A percentile compares a stretch with the other conserved stretches of the same genome.
These are phyloP conservation scores for Collichthys lucidus DNA, from an alignment of 2,113 vertebrate species.

Conservation along the genomic window DNA sequence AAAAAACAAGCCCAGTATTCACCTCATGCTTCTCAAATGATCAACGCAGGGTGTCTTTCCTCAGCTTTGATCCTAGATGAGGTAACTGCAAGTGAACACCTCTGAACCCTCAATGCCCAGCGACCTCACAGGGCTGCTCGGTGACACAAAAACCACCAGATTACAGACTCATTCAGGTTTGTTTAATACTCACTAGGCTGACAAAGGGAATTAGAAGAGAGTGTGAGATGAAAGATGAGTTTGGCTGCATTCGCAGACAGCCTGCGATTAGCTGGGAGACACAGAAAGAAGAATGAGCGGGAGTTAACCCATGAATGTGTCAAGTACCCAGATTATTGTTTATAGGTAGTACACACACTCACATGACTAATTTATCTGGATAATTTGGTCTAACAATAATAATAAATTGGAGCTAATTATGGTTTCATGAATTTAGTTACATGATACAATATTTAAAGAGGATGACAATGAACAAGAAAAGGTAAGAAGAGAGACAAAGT, in stretches of 20 bases:
- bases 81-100: slow-evolving; percentile 35
- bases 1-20: neutral
- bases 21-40: slow-evolving; percentile 39
- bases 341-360: neutral
- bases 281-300: neutral
- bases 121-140: slow-evolving; percentile 6
- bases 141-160: slow-evolving; percentile 12
- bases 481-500: neutral
- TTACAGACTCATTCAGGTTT: slow-evolving; percentile 21
- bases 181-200: slow-evolving; percentile 7
- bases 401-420: neutral
- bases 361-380: neutral
- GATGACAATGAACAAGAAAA: neutral
- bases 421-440: neutral
- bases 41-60: neutral
- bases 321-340: neutral
- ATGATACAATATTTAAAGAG: neutral
- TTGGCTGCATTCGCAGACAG: slow-evolving; percentile 29
- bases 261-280: slow-evolving; percentile 24
- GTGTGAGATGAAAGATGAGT: slow-evolving; percentile 41
- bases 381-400: neutral
- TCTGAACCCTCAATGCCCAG: neutral
- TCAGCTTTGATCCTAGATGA: slow-evolving; percentile 51
- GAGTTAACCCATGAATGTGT: neutral
- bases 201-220: slow-evolving; percentile 4